Evolutionary conservation across 2,113 vertebrate genomes (phyloP), one percentile per base, ranked within the genome.

Genomic region (Oryzias celebensis): DNA sequence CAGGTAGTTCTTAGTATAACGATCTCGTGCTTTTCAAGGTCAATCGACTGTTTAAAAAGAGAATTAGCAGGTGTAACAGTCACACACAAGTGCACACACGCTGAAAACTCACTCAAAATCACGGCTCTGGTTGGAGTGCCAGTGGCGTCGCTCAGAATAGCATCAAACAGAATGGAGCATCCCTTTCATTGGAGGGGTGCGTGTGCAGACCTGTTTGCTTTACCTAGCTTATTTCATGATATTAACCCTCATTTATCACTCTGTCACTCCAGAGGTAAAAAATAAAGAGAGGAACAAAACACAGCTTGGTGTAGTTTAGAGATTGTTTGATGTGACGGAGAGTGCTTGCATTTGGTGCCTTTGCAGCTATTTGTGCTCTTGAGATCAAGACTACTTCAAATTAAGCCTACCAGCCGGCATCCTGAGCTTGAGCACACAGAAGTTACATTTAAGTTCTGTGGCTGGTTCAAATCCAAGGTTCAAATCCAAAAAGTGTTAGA

Each of bases 181-280:
- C 65, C 80, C 65, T 70, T 36, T 73, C 68, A 64, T 59, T 63
- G 55, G 45, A 50, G 24, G 20, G 2, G 22, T 65, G 51, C 85
- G 50, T 77, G 85, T 75, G 74, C 28, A 65, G 78, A 85, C 83
- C 65, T 81, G 85, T 58, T 70, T 13, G 67, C 73, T 68, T 70
- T 51, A 62, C 68, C 78, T 62, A 31, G 53, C 57, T 67, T 43
- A 72, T 85, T 83, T 75, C 74, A 65, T 31, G 75, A 80, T 52
- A 84, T 84, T 80, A 82, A 72, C 56, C 73, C 81, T 83, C 67
- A 55, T 85, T 83, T 73, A 85, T 84, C 77, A 81, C 75, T 58
- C 79, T 79, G 77, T 78, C 72, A 73, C 42, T 45, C 68, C 68
- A 75, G 75, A 78, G 57, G 82, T 66, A 81, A 80, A 54, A 75